Base-by-base conservation (phyloP, 2,113 vertebrate genomes). In the Catharus fuscescens region DNA sequence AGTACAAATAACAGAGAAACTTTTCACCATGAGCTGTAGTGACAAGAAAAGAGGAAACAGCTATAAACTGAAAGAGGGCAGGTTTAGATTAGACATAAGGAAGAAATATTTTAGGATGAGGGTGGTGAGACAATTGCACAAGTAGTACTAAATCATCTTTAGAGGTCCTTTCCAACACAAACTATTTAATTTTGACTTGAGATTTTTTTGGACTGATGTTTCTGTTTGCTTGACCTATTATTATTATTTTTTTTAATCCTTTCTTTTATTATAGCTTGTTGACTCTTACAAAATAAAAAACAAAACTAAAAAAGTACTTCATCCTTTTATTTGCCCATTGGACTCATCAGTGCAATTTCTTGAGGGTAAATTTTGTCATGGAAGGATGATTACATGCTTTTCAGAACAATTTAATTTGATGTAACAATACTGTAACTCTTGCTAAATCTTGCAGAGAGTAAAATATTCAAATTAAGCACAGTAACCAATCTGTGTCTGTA, bases 351-450 rank as follows among this genome's bases (percentile, higher is more conserved):
- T 92, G 26, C 23, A 29, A 31, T 95, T 80, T 95, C 91, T 95
- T 90, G 59, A 94, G 92, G 88, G 67, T 94, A 93, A 83, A 93
- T 93, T 97, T 97, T 94, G 62, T 91, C 83, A 72, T 84, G 66
- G 80, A 80, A 95, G n/a, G 45, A 80, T 90, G 77, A 96, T 97
- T 92, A 81, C 65, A 94, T 88, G 91, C 93, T 96, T 96, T 97
- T 96, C 88, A 91, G 92, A 96, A 88, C 67, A 73, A 42, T 95
- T 97, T 96, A 82, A 83, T 97, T 95, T 96, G 93, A 90, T 94
- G 52, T 72, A 95, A 86, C 71, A 95, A 86, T 96, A 88, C 52
- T 74, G 79, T 91, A 86, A 54, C 89, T 78, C 90, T 74, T 91
- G 81, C 74, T 93, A 95, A 93, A 90, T 95, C 91, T 90, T 95